Evolutionary conservation across 1,140 invertebrate genomes (phyloP).

Genomic region (Drosophila asahinai): DNA sequence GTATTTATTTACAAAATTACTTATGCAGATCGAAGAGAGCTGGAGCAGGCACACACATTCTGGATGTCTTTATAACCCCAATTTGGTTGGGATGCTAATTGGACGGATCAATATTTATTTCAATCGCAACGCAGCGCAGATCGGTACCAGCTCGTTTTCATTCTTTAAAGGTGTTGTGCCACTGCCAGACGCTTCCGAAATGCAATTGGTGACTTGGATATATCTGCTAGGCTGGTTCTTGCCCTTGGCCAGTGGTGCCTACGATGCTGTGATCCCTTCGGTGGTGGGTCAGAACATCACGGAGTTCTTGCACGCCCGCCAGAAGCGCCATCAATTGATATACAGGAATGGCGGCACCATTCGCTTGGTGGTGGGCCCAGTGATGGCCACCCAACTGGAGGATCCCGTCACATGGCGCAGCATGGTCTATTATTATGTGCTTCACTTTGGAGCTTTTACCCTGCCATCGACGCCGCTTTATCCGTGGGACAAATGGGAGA

Average conservation of each 20-base stretch:
- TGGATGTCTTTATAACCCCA: conserved; percentile 58
- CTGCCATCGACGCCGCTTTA: conserved; percentile 71
- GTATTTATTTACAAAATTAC: conserved; percentile 31
- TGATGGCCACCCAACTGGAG: conserved; percentile 57
- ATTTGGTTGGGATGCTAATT: conserved; percentile 29
- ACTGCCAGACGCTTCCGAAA: conserved; percentile 17
- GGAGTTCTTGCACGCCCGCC: conserved; percentile 52
- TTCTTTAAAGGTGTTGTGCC: conserved; percentile 23
- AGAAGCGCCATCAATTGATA: conserved; percentile 60
- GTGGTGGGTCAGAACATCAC: conserved; percentile 57
- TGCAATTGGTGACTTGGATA: conserved; percentile 32
- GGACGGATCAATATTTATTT: conserved; percentile 4
- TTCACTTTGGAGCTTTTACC: conserved; percentile 71
- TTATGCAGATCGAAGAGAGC: conserved; percentile 14
- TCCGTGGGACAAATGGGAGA: conserved; percentile 81
- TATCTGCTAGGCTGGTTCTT: conserved; percentile 20
- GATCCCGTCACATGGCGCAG: conserved; percentile 74
- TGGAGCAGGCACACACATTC: not conserved
- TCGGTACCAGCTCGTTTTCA: conserved; percentile 5
- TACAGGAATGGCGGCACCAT: conserved; percentile 63
- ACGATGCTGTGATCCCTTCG: conserved; percentile 35
- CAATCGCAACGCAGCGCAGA: conserved; percentile 2
- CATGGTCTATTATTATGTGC: conserved; percentile 60
- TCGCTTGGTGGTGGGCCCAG: conserved; percentile 64
- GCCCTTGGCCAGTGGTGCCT: conserved; percentile 19